A percentile compares a stretch with the other conserved stretches of the same genome.
Conservation (phyloP, 2,888 invertebrate species). For the Apamea monoglypha region DNA sequence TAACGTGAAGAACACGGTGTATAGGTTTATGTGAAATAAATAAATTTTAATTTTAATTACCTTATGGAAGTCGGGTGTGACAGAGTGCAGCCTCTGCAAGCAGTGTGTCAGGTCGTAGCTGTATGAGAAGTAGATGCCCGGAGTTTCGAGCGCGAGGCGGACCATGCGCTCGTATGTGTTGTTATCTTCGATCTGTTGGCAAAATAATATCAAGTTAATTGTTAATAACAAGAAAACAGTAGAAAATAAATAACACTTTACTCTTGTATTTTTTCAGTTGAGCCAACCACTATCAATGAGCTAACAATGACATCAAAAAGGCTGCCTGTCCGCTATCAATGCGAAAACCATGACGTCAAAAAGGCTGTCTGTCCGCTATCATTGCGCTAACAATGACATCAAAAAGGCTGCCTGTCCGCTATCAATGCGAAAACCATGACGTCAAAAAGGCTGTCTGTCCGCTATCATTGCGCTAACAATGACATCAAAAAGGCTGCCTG, state of each 20-base stretch:
- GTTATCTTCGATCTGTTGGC: conserved; percentile 93
- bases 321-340: background rate
- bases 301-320: no score
- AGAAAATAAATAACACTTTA: background rate
- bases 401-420: no score
- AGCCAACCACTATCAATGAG: background rate
- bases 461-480: no score
- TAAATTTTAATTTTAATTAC: conserved; percentile 74
- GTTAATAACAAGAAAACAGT: background rate
- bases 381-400: no score
- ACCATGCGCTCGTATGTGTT: conserved; percentile 96
- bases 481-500: no score
- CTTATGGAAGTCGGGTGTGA: conserved; percentile 95
- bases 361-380: no score
- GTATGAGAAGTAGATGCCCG: conserved; percentile 98
- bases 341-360: no score
- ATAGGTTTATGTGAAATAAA: no score
- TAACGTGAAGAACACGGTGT: no score
- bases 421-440: no score
- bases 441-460: no score
- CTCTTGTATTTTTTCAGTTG: background rate
- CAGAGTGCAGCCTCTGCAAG: conserved; percentile 96
- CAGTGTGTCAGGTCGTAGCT: conserved; percentile 98
- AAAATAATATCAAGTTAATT: background rate
- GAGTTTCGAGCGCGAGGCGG: conserved; percentile 94